These are phyloP conservation scores for Homarus americanus DNA, from an alignment of 1,140 invertebrate species.

Conservation along the genomic window DNA sequence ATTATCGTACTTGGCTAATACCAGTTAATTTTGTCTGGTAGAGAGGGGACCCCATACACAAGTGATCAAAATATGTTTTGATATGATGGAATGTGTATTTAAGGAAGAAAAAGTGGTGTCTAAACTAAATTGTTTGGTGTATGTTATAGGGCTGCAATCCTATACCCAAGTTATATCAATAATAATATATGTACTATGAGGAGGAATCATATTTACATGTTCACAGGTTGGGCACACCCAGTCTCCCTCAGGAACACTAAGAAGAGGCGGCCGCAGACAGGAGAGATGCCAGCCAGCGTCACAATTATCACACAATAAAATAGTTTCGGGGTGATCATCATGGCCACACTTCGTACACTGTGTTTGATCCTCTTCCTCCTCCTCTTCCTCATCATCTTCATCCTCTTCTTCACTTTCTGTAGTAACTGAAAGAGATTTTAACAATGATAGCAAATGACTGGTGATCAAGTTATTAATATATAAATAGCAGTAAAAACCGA, in stretches of 20 bases:
- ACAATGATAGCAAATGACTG: not conserved
- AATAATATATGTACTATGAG: too few species aligned
- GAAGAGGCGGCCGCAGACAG: slow-evolving; percentile 92
- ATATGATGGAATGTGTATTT: too few species aligned
- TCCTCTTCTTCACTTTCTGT: slow-evolving; percentile 63
- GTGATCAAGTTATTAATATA: not conserved
- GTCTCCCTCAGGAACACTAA: slow-evolving; percentile 96
- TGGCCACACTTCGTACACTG: slow-evolving; percentile 77
- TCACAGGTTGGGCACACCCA: slow-evolving; percentile 98
- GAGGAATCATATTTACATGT: slow-evolving; percentile 82
- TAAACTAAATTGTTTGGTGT: too few species aligned
- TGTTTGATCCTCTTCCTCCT: slow-evolving; percentile 70
- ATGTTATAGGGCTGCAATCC: too few species aligned
- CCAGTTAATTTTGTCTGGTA: too few species aligned
- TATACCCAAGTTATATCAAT: too few species aligned
- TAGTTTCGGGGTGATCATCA: slow-evolving; percentile 95
- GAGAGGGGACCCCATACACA: too few species aligned
- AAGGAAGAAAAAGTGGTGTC: too few species aligned
- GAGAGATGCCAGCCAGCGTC: slow-evolving; percentile 97
- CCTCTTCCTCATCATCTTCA: slow-evolving; percentile 58
- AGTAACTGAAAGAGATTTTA: slow-evolving; percentile 17
- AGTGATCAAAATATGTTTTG: too few species aligned
- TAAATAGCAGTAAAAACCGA: too few species aligned
- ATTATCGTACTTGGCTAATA: too few species aligned
- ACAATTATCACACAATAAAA: slow-evolving; percentile 95